Evolutionary conservation across 2,888 invertebrate genomes (phyloP).

Genomic region (Tenthredo mesomela): DNA sequence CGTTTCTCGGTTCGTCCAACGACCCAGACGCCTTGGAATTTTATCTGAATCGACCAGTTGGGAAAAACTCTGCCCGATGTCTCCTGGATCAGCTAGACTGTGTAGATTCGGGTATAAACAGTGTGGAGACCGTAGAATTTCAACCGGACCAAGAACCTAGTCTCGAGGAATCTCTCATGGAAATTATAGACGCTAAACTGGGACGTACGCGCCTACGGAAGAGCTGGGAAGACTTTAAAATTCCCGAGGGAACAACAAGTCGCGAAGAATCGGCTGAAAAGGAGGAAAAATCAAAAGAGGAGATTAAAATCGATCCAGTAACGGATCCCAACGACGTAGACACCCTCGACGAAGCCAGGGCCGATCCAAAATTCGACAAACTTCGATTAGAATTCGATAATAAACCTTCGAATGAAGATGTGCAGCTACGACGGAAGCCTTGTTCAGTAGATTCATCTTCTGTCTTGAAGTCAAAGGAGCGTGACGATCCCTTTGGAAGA

Average conservation of each 20-base stretch:
- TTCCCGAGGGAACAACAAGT: not conserved
- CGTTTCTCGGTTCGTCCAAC: constrained; percentile 67
- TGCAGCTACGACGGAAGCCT: not conserved
- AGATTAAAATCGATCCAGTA: not conserved
- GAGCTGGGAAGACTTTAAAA: constrained; percentile 61
- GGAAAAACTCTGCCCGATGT: constrained; percentile 54
- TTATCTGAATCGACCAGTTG: constrained; percentile 58
- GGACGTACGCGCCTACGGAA: constrained; percentile 66
- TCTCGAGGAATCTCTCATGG: constrained; percentile 73
- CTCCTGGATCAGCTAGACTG: constrained; percentile 69
- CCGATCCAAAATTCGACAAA: constrained; percentile 65
- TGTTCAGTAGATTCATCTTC: not conserved
- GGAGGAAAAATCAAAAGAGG: not conserved
- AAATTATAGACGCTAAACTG: constrained; percentile 75
- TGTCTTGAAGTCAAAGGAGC: not conserved
- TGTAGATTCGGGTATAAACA: constrained; percentile 75
- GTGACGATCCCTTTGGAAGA: constrained; percentile 2
- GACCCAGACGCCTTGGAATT: constrained; percentile 73
- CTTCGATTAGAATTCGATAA: constrained; percentile 65
- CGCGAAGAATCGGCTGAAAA: constrained; percentile 26
- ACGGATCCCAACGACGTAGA: constrained; percentile 48
- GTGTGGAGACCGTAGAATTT: constrained; percentile 75
- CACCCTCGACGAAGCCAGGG: constrained; percentile 59
- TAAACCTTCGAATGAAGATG: constrained; percentile 11
- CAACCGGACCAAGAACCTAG: constrained; percentile 72